Conservation (phyloP, 2,888 invertebrate genomes). For the Megaustenia siamemsis region DNA sequence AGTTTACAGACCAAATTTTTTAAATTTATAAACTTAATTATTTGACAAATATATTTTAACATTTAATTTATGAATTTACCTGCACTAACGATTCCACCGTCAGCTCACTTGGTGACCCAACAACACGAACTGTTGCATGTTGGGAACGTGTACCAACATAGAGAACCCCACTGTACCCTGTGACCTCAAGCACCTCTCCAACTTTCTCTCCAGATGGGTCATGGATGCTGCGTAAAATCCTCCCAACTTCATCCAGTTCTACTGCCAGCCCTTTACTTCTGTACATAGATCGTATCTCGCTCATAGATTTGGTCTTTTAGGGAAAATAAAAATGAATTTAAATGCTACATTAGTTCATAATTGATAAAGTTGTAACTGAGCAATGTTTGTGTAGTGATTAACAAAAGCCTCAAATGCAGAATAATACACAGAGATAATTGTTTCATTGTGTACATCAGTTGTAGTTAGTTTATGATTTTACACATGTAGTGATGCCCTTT, state of each 20-base stretch:
- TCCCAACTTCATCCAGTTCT: slow-evolving; percentile 74
- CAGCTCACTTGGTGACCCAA: slow-evolving; percentile 2
- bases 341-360: not conserved
- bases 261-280: slow-evolving; percentile 73
- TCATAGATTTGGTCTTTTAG: not conserved
- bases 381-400: too few species aligned
- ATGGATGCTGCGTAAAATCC: slow-evolving; percentile 74
- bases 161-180: slow-evolving; percentile 73
- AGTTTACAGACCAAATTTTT: too few species aligned
- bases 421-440: too few species aligned
- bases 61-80: too few species aligned
- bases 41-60: too few species aligned
- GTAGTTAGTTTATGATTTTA: too few species aligned
- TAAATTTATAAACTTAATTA: too few species aligned
- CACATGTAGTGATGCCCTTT: too few species aligned
- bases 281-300: slow-evolving; percentile 38
- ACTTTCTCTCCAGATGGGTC: slow-evolving; percentile 73
- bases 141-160: slow-evolving; percentile 74
- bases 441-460: too few species aligned
- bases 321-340: not conserved
- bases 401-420: too few species aligned
- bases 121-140: slow-evolving; percentile 29
- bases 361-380: not conserved
- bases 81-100: slow-evolving; percentile 21
- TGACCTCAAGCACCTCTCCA: slow-evolving; percentile 74